Percentiles rank a stretch among this genome's conserved stretches.
phyloP scores from a whole-genome alignment of 2,797 vertebrate genomes.

The Tadarida brasiliensis region DNA sequence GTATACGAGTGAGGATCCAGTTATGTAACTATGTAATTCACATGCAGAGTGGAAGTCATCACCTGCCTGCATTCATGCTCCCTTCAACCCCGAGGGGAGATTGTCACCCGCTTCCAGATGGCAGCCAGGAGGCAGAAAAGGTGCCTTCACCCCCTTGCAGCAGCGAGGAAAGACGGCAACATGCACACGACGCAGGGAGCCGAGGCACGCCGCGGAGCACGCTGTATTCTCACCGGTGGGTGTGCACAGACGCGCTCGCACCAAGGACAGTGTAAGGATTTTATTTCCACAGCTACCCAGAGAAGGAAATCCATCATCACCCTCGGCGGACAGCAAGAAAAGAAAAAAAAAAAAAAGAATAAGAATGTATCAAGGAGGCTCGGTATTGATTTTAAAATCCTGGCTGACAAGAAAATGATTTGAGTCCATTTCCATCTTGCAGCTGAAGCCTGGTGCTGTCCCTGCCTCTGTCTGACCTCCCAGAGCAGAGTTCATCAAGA shows the following conservation, averaged over 20 bases:
- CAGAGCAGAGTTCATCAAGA: conserved; percentile 11
- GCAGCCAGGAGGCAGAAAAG: neutral
- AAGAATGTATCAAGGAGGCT: conserved; percentile 64
- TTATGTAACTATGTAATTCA: neutral
- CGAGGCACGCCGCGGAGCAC: fast-evolving
- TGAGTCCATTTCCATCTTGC: conserved; percentile 64
- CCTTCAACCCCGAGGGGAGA: neutral
- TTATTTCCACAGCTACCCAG: conserved; percentile 6
- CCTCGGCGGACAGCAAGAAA: conserved; percentile 31
- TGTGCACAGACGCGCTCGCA: fast-evolving
- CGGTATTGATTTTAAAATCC: conserved; percentile 76
- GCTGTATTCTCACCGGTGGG: neutral
- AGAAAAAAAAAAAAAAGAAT: conserved; percentile 32
- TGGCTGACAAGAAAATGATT: conserved; percentile 68
- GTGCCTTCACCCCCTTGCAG: neutral
- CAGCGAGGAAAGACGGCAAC: neutral
- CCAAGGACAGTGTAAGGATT: neutral
- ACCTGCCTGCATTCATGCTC: neutral
- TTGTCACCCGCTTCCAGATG: neutral
- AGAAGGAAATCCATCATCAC: conserved; percentile 47
- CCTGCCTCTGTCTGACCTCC: conserved; percentile 33
- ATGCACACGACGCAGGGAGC: fast-evolving
- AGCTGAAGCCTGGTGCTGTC: neutral
- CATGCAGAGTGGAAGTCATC: neutral
- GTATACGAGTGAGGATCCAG: neutral